A percentile compares a stretch with the other conserved stretches of the same genome.
These are phyloP conservation scores for Alouatta palliata DNA, from an alignment of 2,113 vertebrate genomes.

Conservation along the genomic window DNA sequence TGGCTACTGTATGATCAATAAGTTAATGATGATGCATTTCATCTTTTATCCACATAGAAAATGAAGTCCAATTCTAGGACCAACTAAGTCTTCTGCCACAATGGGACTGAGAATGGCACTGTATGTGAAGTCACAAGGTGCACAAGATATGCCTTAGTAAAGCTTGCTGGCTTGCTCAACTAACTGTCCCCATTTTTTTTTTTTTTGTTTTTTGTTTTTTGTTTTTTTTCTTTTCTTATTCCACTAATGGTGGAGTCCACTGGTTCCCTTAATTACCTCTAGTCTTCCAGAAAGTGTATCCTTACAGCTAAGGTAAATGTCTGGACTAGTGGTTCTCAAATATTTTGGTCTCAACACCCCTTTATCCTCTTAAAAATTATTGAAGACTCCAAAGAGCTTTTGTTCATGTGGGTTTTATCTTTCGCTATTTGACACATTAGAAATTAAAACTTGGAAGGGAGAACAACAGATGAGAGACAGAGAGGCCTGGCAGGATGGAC, in stretches of 20 bases:
- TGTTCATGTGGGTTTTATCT: not conserved
- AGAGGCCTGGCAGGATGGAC: not conserved
- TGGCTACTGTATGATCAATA: slow-evolving; percentile 7
- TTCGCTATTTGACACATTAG: not conserved
- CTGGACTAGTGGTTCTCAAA: not conserved
- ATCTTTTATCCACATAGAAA: not conserved
- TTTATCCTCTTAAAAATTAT: slow-evolving; percentile 7
- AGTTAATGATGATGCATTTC: slow-evolving; percentile 21
- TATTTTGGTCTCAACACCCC: not conserved
- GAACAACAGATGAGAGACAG: not conserved
- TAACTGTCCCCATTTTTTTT: not conserved
- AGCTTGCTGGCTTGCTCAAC: slow-evolving; percentile 25
- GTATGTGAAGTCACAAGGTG: not conserved
- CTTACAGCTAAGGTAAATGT: slow-evolving; percentile 16
- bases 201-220: not conserved
- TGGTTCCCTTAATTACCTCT: slow-evolving; percentile 6
- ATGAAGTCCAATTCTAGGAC: not conserved
- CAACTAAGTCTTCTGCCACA: not conserved
- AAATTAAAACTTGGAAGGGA: slow-evolving; percentile 35
- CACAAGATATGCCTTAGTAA: slow-evolving; percentile 16
- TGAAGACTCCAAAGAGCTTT: slow-evolving; percentile 17
- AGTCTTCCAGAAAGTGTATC: slow-evolving; percentile 24
- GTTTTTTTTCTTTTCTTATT: not conserved
- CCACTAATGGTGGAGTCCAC: not conserved
- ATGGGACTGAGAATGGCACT: not conserved